A percentile compares a stretch with the other conserved stretches of the same genome.
Evolutionary conservation across 2,113 vertebrate genomes (phyloP).

Genomic region (Tonatia bakeri): DNA sequence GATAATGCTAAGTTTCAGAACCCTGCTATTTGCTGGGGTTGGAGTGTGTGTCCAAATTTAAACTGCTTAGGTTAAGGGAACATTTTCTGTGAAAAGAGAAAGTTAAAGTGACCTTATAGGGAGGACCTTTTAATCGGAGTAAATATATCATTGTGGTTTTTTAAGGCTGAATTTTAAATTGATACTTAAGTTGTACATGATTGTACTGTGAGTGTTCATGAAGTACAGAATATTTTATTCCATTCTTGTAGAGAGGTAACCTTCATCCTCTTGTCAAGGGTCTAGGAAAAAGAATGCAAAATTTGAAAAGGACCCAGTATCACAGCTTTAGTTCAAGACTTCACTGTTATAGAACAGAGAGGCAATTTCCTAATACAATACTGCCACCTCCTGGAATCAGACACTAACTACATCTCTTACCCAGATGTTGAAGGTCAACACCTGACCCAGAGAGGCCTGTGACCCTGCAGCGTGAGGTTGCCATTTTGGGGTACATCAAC

Average conservation of each 20-base stretch:
- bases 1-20: background rate
- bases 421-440: background rate
- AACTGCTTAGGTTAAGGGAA: background rate
- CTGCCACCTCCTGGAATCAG: background rate
- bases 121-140: background rate
- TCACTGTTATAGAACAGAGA: background rate
- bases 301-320: background rate
- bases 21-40: background rate
- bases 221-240: background rate
- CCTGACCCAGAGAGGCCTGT: background rate
- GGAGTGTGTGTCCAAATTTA: background rate
- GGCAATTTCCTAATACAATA: background rate
- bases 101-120: background rate
- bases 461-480: background rate
- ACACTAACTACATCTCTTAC: background rate
- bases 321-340: background rate
- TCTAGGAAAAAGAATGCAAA: background rate
- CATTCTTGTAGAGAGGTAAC: background rate
- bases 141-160: background rate
- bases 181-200: background rate
- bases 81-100: background rate
- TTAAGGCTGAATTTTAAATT: background rate
- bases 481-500: background rate
- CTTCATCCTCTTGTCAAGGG: background rate
- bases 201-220: background rate